These are phyloP conservation scores for Abramis brama DNA, from an alignment of 2,113 vertebrate species.

Conservation along the genomic window DNA sequence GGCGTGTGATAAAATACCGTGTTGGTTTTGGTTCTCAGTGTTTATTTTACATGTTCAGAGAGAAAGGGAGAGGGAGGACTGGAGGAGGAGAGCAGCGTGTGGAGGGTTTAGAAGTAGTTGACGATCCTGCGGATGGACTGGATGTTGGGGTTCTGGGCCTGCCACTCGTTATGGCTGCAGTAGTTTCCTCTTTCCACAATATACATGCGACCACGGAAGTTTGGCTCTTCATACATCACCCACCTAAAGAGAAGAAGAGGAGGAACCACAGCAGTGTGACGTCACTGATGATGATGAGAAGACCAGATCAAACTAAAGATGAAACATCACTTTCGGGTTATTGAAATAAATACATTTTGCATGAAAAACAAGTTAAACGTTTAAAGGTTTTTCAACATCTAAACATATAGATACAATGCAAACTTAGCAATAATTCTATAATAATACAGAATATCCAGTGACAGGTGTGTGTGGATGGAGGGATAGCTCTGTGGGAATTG, in stretches of 20 bases:
- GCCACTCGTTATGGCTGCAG: constrained; percentile 84
- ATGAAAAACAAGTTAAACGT: too few species aligned
- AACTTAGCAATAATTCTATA: too few species aligned
- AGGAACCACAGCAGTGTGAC: background rate
- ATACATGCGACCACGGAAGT: constrained; percentile 90
- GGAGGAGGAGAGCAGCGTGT: constrained; percentile 16
- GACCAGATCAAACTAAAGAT: too few species aligned
- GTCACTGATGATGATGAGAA: too few species aligned
- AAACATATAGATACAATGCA: too few species aligned
- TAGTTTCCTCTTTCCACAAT: constrained; percentile 88
- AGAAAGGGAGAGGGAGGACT: background rate
- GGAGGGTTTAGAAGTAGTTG: constrained; percentile 86
- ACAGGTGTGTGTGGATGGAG: too few species aligned
- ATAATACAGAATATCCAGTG: too few species aligned
- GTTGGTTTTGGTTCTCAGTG: constrained; percentile 35
- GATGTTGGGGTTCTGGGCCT: constrained; percentile 83
- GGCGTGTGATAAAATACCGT: constrained; percentile 68
- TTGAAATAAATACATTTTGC: too few species aligned
- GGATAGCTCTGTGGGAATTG: background rate
- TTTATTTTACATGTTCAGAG: constrained; percentile 76
- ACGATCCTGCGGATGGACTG: constrained; percentile 88
- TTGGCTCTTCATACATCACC: constrained; percentile 94
- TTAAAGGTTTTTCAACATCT: too few species aligned
- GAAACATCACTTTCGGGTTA: too few species aligned
- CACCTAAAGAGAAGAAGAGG: constrained; percentile 72